These are phyloP conservation scores for Isaurus tuberculatus DNA, from an alignment of 92 coral and sea anemone species.

Conservation along the genomic window DNA sequence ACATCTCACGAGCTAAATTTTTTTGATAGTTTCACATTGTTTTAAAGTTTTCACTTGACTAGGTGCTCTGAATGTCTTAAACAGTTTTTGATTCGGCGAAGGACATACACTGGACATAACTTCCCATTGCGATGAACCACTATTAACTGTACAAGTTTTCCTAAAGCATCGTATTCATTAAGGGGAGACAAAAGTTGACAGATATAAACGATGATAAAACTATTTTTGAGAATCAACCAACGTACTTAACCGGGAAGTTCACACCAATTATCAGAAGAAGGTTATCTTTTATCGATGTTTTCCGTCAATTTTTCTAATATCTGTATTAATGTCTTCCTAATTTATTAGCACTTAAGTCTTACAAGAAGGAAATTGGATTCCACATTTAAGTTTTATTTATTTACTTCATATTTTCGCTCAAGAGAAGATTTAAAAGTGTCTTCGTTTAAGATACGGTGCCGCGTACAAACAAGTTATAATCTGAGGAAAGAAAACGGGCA, in stretches of 20 bases:
- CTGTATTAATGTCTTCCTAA: not conserved
- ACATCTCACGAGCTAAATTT: no score
- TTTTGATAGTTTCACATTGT: no score
- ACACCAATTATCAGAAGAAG: not conserved
- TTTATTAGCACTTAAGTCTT: conserved; percentile 1
- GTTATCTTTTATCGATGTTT: not conserved
- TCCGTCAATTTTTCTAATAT: not conserved
- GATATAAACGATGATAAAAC: not conserved
- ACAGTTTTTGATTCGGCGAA: no score
- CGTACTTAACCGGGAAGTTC: not conserved
- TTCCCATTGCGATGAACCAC: no score
- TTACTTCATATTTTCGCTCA: not conserved
- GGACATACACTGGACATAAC: no score
- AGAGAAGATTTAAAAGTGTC: not conserved
- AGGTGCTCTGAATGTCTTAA: no score
- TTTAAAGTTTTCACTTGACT: no score
- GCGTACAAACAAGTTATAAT: not conserved
- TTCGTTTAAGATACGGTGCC: not conserved
- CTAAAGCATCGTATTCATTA: not conserved
- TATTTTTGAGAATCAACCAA: not conserved
- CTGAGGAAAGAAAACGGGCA: not conserved
- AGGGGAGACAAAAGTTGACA: not conserved
- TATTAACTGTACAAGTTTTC: no score
- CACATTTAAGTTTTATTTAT: not conserved
- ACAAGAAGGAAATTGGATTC: not conserved